Evolutionary conservation across 1,140 invertebrate genomes (phyloP).

Genomic region (Papilio xuthus): DNA sequence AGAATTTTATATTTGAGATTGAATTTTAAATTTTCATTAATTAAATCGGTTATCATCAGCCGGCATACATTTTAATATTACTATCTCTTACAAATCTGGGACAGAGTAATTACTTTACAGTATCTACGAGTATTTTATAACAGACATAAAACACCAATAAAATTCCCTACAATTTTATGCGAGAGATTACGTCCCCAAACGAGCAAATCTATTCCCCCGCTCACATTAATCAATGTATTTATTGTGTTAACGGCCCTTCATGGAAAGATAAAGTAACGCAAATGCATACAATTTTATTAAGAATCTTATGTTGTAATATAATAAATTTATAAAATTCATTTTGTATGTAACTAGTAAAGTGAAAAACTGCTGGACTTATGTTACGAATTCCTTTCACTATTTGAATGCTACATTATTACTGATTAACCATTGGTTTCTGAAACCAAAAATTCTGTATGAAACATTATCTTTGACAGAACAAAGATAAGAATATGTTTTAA

Average conservation of each 20-base stretch:
- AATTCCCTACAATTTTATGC: conserved; percentile 32
- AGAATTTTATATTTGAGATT: too few relatives aligned
- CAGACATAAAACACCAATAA: conserved; percentile 31
- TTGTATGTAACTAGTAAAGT: too few relatives aligned
- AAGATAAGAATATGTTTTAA: too few relatives aligned
- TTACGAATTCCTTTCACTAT: too few relatives aligned
- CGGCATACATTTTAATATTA: conserved; percentile 17
- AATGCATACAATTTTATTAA: not conserved
- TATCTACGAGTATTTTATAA: conserved; percentile 32
- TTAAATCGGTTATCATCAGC: not conserved
- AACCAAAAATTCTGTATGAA: too few relatives aligned
- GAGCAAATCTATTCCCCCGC: conserved; percentile 26
- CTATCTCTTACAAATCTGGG: conserved; percentile 28
- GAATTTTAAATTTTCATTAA: not conserved
- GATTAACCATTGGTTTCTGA: too few relatives aligned
- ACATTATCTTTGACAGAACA: too few relatives aligned
- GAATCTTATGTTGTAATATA: not conserved
- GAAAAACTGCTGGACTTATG: too few relatives aligned
- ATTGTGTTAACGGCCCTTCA: conserved; percentile 22
- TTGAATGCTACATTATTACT: too few relatives aligned
- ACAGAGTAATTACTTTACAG: conserved; percentile 22
- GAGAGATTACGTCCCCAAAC: conserved; percentile 26
- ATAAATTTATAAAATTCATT: not conserved
- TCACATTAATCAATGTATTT: conserved; percentile 25
- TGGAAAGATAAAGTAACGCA: not conserved